A percentile compares a stretch with the other conserved stretches of the same genome.
phyloP scores from a whole-genome alignment of 2,113 vertebrate genomes.

The Thalassoma bifasciatum region DNA sequence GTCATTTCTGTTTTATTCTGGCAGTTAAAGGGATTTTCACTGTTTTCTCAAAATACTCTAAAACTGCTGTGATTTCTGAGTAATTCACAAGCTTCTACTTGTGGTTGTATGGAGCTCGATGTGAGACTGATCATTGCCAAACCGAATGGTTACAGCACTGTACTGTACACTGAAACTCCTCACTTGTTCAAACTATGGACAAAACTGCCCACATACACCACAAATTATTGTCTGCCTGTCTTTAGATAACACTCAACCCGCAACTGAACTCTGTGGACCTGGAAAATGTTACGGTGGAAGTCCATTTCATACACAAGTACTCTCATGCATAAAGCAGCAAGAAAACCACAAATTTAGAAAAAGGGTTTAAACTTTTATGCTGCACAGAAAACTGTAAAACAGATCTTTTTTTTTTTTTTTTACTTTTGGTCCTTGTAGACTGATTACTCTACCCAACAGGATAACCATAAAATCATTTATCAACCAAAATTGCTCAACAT shows the following conservation, averaged over 20 bases:
- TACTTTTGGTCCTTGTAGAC: too few relatives aligned
- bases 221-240: slow-evolving; percentile 38
- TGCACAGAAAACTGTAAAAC: too few relatives aligned
- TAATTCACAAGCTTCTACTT: slow-evolving; percentile 19
- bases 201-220: slow-evolving; percentile 26
- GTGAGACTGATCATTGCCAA: slow-evolving; percentile 39
- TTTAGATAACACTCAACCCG: slow-evolving; percentile 4
- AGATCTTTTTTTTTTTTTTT: too few relatives aligned
- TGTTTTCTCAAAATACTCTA: slow-evolving; percentile 18
- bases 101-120: slow-evolving; percentile 22
- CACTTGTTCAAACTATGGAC: slow-evolving; percentile 39
- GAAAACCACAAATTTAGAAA: too few relatives aligned
- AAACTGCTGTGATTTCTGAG: slow-evolving; percentile 18
- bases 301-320: background rate
- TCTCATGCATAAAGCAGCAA: too few relatives aligned
- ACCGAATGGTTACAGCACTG: slow-evolving; percentile 34
- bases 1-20: slow-evolving; percentile 5
- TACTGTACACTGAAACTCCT: slow-evolving; percentile 26
- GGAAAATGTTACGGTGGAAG: background rate
- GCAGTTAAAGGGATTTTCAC: slow-evolving; percentile 6
- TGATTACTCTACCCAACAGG: too few relatives aligned
- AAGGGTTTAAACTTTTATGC: too few relatives aligned
- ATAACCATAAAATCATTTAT: too few relatives aligned
- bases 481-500: too few relatives aligned
- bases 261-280: background rate